These are phyloP conservation scores for Tigriopus californicus DNA, from an alignment of 2,888 invertebrate genomes.

Conservation along the genomic window DNA sequence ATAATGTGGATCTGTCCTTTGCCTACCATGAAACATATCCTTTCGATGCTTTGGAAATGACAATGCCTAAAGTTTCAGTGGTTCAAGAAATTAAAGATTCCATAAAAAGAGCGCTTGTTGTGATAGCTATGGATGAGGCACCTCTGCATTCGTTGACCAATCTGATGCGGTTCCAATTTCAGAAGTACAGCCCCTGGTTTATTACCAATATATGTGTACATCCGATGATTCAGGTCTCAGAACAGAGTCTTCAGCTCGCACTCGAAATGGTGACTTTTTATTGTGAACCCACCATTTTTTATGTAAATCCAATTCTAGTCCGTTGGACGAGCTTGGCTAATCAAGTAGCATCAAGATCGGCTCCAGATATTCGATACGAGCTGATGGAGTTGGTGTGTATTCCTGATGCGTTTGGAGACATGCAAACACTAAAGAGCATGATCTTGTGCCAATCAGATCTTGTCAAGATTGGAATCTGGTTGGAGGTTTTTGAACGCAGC, in stretches of 20 bases:
- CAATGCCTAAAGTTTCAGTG: too few species aligned
- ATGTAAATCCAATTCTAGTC: too few species aligned
- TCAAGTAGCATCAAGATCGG: neutral
- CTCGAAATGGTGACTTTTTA: neutral
- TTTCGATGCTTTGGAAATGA: too few species aligned
- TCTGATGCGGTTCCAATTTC: too few species aligned
- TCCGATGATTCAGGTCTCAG: neutral
- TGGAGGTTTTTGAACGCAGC: conserved; percentile 7
- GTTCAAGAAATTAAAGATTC: too few species aligned
- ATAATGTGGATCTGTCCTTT: too few species aligned
- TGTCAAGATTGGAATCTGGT: conserved; percentile 1
- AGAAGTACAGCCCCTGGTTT: neutral
- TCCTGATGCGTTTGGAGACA: neutral
- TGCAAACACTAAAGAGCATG: neutral
- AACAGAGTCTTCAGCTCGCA: neutral
- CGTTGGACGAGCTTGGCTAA: neutral
- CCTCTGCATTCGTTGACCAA: too few species aligned
- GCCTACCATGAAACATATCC: too few species aligned
- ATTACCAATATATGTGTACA: neutral
- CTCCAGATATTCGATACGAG: neutral
- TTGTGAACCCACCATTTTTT: neutral
- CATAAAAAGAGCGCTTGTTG: too few species aligned
- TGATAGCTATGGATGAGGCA: too few species aligned
- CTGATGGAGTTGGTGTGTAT: neutral
- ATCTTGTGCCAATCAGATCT: neutral